A percentile compares a stretch with the other conserved stretches of the same genome.
Evolutionary conservation across 1,140 invertebrate genomes (phyloP).

Genomic region (Pinna nobilis): DNA sequence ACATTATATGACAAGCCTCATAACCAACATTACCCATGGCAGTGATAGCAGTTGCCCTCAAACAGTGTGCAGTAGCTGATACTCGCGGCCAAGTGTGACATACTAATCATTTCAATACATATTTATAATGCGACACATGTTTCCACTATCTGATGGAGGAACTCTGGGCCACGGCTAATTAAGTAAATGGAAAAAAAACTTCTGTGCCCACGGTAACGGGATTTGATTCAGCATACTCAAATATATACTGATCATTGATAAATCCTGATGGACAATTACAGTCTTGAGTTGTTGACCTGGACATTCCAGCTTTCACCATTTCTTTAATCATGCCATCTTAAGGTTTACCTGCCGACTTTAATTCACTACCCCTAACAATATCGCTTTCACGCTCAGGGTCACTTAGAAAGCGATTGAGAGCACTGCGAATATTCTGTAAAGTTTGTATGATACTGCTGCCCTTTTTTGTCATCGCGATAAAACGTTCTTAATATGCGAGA

Average conservation of each 20-base stretch:
- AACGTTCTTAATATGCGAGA: background rate
- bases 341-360: constrained; percentile 6
- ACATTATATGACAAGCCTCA: constrained; percentile 5
- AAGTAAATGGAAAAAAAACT: constrained; percentile 25
- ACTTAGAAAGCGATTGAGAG: background rate
- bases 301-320: background rate
- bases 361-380: constrained; percentile 29
- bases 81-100: constrained; percentile 15
- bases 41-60: constrained; percentile 4
- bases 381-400: constrained; percentile 19
- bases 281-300: constrained; percentile 27
- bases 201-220: constrained; percentile 4
- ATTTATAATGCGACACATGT: constrained; percentile 11
- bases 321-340: constrained; percentile 24
- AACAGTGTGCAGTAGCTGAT: constrained; percentile 6
- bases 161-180: constrained; percentile 11
- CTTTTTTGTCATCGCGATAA: constrained; percentile 10
- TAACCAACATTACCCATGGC: constrained; percentile 9
- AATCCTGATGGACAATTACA: background rate
- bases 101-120: constrained; percentile 11
- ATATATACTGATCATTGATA: no score
- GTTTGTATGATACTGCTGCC: background rate
- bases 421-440: background rate
- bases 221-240: no score
- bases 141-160: constrained; percentile 20